Percentiles rank a stretch among this genome's conserved stretches.
phyloP scores from a whole-genome alignment of 1,140 invertebrate species.

The Triops cancriformis region DNA sequence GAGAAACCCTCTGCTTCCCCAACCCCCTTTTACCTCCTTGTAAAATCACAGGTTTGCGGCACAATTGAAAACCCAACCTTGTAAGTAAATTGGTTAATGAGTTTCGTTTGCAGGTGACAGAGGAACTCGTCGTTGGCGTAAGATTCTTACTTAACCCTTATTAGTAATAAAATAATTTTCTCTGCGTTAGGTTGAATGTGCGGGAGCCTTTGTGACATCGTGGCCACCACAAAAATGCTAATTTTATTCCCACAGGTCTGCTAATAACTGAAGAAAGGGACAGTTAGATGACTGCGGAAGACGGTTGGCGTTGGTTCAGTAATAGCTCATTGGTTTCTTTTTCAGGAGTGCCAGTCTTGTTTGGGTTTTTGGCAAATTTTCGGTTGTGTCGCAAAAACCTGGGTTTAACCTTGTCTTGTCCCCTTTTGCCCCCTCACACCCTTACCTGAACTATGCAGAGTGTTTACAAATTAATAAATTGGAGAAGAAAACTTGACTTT shows the following conservation, averaged over 20 bases:
- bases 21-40: background rate
- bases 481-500: too few relatives aligned
- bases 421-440: background rate
- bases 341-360: background rate
- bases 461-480: background rate
- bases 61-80: background rate
- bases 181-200: too few relatives aligned
- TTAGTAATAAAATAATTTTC: too few relatives aligned
- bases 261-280: too few relatives aligned
- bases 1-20: background rate
- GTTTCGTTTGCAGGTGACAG: background rate
- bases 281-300: background rate
- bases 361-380: background rate
- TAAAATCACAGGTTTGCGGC: background rate
- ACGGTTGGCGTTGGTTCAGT: background rate
- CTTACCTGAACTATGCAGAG: background rate
- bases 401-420: background rate
- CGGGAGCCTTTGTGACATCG: too few relatives aligned
- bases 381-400: slow-evolving; percentile 7
- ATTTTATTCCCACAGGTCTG: too few relatives aligned
- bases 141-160: too few relatives aligned
- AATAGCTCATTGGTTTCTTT: background rate
- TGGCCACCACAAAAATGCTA: too few relatives aligned
- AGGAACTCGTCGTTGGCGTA: too few relatives aligned
- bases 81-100: background rate